phyloP scores from a whole-genome alignment of 37 sponge, comb jelly and placozoan genomes.

The Aphrocallistes beatrix region DNA sequence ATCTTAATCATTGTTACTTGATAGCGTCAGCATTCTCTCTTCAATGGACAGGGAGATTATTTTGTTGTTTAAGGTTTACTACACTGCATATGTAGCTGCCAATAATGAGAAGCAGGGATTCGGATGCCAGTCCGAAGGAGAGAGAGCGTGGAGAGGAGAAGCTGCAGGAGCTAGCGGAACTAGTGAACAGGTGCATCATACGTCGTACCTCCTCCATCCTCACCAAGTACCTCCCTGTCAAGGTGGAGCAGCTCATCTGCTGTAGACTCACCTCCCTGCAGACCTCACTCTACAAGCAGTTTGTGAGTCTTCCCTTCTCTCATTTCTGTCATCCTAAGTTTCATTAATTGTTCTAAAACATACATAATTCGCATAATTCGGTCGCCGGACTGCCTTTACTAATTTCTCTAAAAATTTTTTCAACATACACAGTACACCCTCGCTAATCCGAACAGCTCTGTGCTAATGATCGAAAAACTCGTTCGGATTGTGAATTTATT shows the following conservation, averaged over 20 bases:
- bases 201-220: slow-evolving; percentile 76
- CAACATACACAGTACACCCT: no score
- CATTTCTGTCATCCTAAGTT: slow-evolving; percentile 72
- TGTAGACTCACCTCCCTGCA: slow-evolving; percentile 73
- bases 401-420: no score
- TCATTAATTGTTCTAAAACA: no score
- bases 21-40: no score
- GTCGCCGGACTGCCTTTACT: no score
- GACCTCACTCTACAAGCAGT: slow-evolving; percentile 51
- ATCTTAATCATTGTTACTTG: no score
- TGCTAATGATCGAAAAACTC: no score
- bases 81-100: slow-evolving; percentile 57
- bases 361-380: no score
- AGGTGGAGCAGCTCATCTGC: slow-evolving; percentile 79
- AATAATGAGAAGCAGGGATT: slow-evolving; percentile 79
- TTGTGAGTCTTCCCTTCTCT: slow-evolving; percentile 44
- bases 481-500: no score
- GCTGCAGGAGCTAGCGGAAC: slow-evolving; percentile 58
- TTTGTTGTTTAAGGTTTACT: no score
- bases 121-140: slow-evolving; percentile 59
- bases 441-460: no score
- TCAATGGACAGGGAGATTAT: no score
- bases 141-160: slow-evolving; percentile 49
- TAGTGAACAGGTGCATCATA: slow-evolving; percentile 87
- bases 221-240: slow-evolving; percentile 92